Evolutionary conservation across 2,888 invertebrate species (phyloP).

Genomic region (Caenorhabditis angaria): DNA sequence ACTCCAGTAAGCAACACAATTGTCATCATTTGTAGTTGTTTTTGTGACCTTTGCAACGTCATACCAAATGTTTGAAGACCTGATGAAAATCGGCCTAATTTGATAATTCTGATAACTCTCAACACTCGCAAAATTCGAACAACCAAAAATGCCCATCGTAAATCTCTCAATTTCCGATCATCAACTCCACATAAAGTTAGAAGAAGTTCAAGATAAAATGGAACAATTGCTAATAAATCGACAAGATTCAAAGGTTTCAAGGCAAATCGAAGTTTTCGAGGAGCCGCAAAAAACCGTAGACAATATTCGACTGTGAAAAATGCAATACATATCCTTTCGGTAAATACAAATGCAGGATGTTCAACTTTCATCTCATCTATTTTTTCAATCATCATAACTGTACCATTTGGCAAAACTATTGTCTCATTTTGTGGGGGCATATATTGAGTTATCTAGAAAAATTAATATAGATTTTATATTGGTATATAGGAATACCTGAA

Average conservation of each 20-base stretch:
- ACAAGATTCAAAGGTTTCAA: slow-evolving; percentile 69
- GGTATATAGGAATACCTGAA: slow-evolving; percentile 55
- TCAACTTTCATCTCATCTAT: slow-evolving; percentile 69
- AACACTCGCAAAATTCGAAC: slow-evolving; percentile 70
- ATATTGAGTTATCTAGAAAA: slow-evolving; percentile 59
- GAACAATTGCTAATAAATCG: slow-evolving; percentile 69
- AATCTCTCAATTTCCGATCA: slow-evolving; percentile 68
- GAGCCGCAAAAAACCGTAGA: slow-evolving; percentile 67
- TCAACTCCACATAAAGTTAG: slow-evolving; percentile 70
- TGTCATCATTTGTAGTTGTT: slow-evolving; percentile 71
- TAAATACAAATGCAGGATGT: slow-evolving; percentile 72
- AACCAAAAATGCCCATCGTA: slow-evolving; percentile 72
- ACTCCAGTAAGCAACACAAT: slow-evolving; percentile 71
- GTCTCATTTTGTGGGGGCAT: slow-evolving; percentile 69
- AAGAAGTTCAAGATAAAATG: slow-evolving; percentile 70
- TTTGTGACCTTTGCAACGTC: slow-evolving; percentile 69
- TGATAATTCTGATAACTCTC: slow-evolving; percentile 70
- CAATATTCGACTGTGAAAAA: slow-evolving; percentile 71
- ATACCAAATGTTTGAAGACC: slow-evolving; percentile 72
- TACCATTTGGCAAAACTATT: slow-evolving; percentile 66
- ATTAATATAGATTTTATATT: no score
- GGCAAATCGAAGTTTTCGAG: slow-evolving; percentile 68
- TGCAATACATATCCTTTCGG: slow-evolving; percentile 71
- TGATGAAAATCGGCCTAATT: slow-evolving; percentile 66
- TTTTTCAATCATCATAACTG: slow-evolving; percentile 61